Evolutionary conservation across 2,888 invertebrate species (phyloP).

Genomic region (Spisula solida): DNA sequence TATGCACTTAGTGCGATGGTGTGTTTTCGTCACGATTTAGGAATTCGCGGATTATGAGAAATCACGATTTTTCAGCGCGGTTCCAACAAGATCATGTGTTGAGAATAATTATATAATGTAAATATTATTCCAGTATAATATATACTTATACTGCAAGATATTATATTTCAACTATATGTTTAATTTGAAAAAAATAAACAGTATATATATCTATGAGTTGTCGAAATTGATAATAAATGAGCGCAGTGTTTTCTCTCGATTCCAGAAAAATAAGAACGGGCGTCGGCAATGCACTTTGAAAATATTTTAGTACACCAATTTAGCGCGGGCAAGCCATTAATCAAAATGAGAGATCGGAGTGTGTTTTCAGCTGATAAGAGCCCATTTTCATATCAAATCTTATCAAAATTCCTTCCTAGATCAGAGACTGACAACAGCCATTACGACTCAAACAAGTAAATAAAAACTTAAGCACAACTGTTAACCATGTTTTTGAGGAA

Average conservation of each 20-base stretch:
- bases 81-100: background rate
- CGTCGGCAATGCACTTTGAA: conserved; percentile 48
- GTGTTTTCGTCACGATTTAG: background rate
- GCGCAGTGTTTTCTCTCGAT: background rate
- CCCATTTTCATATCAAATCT: conserved; percentile 71
- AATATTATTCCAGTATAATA: background rate
- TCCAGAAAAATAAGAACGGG: conserved; percentile 29
- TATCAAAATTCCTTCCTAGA: conserved; percentile 67
- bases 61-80: conserved; percentile 7
- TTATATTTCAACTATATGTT: conserved; percentile 19
- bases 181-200: conserved; percentile 26
- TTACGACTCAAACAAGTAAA: conserved; percentile 48
- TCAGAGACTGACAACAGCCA: conserved; percentile 61
- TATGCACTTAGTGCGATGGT: background rate
- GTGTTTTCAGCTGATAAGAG: conserved; percentile 69
- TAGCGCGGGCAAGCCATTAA: conserved; percentile 61
- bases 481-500: conserved; percentile 56
- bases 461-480: conserved; percentile 60
- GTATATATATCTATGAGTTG: background rate
- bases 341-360: conserved; percentile 61
- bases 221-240: conserved; percentile 9
- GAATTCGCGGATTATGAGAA: conserved; percentile 10
- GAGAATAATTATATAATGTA: background rate
- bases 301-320: conserved; percentile 64
- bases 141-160: background rate